phyloP scores from a whole-genome alignment of 2,797 vertebrate species.

The Pipistrellus pipistrellus region DNA sequence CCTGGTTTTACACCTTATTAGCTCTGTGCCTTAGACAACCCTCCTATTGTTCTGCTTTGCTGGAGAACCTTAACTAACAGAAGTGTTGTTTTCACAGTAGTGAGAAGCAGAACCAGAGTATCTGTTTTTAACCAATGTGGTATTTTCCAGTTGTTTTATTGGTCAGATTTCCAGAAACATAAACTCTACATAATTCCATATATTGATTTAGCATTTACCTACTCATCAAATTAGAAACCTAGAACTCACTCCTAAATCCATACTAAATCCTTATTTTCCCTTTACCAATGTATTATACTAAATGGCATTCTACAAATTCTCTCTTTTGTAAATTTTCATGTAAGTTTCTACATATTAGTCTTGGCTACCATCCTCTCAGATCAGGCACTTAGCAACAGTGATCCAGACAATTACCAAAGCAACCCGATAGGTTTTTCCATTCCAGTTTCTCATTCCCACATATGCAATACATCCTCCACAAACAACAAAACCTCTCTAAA shows the following conservation, averaged over 20 bases:
- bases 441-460: neutral
- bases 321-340: neutral
- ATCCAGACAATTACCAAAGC: neutral
- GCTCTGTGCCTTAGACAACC: neutral
- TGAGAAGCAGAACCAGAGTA: neutral
- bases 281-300: no score
- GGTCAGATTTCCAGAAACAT: neutral
- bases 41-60: neutral
- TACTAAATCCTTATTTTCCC: neutral
- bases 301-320: neutral
- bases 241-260: neutral
- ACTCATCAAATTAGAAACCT: neutral
- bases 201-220: neutral
- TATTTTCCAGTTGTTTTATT: neutral
- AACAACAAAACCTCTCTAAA: neutral
- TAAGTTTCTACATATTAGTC: neutral
- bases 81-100: neutral
- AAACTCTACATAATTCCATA: neutral
- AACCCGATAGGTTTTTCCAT: neutral
- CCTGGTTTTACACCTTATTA: neutral
- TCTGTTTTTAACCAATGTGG: neutral
- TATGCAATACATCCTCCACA: neutral
- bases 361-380: neutral
- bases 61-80: neutral
- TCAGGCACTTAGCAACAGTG: neutral